Evolutionary conservation across 2,113 vertebrate genomes (phyloP), one percentile per base, ranked within the genome.

Genomic region (Dicerorhinus sumatrensis): DNA sequence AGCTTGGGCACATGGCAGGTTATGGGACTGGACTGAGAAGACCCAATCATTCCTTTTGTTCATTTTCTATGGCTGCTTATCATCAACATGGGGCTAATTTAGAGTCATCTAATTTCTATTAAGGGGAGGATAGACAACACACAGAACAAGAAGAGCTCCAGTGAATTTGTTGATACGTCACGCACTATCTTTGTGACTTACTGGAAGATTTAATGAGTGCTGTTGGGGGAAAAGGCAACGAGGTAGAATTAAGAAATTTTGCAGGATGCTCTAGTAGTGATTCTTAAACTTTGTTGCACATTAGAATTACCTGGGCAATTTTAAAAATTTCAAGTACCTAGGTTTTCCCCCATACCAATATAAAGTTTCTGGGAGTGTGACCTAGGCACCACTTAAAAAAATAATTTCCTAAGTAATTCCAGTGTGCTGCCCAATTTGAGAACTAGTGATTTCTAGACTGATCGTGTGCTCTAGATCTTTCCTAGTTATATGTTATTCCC

Each of bases 231-330:
- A 51, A 70, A 56, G 54, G 29, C 62, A 73, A 56, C 5, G 51
- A 72, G 39, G 33, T 16, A 89, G 65, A 81, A 92, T 92, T 69
- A 81, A 87, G 60, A 54, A 70, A 58, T n/a, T 51, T 65, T 77
- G 8, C 21, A 51, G 36, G 42, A 62, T 69, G 20, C n/a, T 27
- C 31, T 42, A 82, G 25, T 16, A 62, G 58, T 76, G 67, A 12
- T 92, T 92, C 91, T 73, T 92, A 94, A 89, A 70, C 42, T 60
- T 94, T 48, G 12, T 14, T 48, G 25, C 36, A 31, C 81, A 48
- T 81, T 56, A 93, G 46, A 77, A 54, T 25, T 2, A 62, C 6
- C 29, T 72, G 33, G 36, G 36, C 81, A 58, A 77, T 18, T 82
- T 77, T 42, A n/a, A 93, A 93, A 51, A 83, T 17, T 36, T 42